Percentiles rank a stretch among this genome's conserved stretches.
phyloP scores from a whole-genome alignment of 2,113 vertebrate species.

The Antennarius striatus region DNA sequence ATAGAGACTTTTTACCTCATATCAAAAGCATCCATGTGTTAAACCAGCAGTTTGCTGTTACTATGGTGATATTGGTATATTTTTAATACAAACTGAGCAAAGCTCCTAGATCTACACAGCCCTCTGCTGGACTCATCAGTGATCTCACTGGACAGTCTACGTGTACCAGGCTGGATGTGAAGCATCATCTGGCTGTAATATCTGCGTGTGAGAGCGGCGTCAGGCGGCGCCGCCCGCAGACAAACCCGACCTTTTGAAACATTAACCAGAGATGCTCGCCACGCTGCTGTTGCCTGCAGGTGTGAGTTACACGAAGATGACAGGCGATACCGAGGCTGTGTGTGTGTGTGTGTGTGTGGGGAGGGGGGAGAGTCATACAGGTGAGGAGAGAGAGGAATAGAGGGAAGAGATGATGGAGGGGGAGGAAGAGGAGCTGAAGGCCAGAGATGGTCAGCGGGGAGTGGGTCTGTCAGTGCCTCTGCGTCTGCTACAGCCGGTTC shows the following conservation, averaged over 20 bases:
- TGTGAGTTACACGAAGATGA: slow-evolving; percentile 83
- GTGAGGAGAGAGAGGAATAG: slow-evolving; percentile 37
- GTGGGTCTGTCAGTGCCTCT: slow-evolving; percentile 94
- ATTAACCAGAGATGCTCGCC: slow-evolving; percentile 56
- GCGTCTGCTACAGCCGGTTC: slow-evolving; percentile 90
- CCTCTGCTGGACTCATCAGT: background rate
- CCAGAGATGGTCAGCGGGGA: slow-evolving; percentile 88
- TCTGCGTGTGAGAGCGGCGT: background rate
- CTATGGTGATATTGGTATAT: no score
- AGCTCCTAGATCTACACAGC: no score
- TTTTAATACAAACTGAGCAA: no score
- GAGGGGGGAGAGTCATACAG: slow-evolving; percentile 11
- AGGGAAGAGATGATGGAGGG: slow-evolving; percentile 28
- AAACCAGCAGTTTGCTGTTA: no score
- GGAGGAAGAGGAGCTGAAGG: slow-evolving; percentile 28
- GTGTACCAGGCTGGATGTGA: background rate
- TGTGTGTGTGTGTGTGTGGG: background rate
- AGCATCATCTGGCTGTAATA: background rate
- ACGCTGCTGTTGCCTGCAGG: slow-evolving; percentile 61
- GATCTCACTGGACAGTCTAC: background rate
- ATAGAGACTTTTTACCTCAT: no score
- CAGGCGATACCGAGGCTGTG: slow-evolving; percentile 65
- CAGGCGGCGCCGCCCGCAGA: slow-evolving; percentile 14
- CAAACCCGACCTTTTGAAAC: slow-evolving; percentile 63
- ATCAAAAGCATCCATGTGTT: no score